Conservation (phyloP, 2,113 vertebrate species). For the Chelonoidis abingdonii region DNA sequence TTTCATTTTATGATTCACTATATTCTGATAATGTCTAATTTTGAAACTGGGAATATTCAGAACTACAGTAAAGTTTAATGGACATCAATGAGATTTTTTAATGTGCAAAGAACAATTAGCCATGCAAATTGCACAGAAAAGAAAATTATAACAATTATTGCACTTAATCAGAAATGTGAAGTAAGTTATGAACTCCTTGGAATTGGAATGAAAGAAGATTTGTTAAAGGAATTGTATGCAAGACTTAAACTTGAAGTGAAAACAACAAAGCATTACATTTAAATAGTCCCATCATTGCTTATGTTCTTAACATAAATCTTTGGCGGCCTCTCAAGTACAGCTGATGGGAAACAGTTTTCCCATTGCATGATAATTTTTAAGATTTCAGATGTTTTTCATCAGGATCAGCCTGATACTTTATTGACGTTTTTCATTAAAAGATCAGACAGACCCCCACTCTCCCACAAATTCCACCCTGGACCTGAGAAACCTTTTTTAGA, state of each 20-base stretch:
- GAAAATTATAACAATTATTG: background rate
- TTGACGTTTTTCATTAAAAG: background rate
- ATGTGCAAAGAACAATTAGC: background rate
- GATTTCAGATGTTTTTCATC: background rate
- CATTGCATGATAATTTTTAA: background rate
- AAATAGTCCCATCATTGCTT: background rate
- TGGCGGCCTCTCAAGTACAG: background rate
- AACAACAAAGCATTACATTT: background rate
- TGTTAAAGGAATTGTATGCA: background rate
- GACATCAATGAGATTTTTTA: background rate
- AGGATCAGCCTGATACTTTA: background rate
- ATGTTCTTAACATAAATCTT: background rate
- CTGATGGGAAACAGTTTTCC: background rate
- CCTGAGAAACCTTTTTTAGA: background rate
- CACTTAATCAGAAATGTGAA: slow-evolving; percentile 24
- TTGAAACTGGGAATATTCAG: background rate
- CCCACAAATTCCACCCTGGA: background rate
- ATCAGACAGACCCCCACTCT: background rate
- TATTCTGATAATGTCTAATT: background rate
- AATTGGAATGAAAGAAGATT: background rate
- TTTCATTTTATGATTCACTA: background rate
- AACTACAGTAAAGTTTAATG: background rate
- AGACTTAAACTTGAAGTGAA: background rate
- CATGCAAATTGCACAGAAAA: background rate
- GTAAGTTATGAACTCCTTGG: background rate